Base-by-base conservation (phyloP, 1,140 invertebrate species). In the Andricus grossulariae region DNA sequence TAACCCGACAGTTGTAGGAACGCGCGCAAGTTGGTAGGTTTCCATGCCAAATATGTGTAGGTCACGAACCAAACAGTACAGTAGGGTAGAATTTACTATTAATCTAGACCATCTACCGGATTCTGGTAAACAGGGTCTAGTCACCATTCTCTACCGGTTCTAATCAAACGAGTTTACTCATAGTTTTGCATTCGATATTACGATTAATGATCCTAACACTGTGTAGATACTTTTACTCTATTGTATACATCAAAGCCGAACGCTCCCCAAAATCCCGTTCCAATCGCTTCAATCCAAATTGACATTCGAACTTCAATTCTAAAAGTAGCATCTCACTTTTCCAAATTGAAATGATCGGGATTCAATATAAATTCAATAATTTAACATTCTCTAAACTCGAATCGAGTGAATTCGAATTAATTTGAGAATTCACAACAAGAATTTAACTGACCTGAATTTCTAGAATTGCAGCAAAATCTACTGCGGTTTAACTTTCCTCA, bases 1-100 rank as follows among this genome's bases (percentile, higher is more conserved):
- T n/a, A 39, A 16, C 39, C 21, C 60, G 60, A 66, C 25, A 45
- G 54, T 66, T 32, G 74, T 51, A 82, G 73, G 82, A 81, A 83
- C 81, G 82, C 84, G 83, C 78, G 82, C 83, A 85, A 87, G 82
- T 84, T 82, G 86, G 83, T 87, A 87, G 86, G 84, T 90, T 89
- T 89, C 85, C 87, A 90, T 90, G 88, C 89, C 89, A 90, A 90
- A 90, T 89, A 89, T 85, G 80, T 86, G 85, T 88, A 86, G 83
- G 80, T 87, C 81, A 81, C 80, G 82, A 89, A 88, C 81, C 82
- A 83, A 86, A 86, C 79, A 81, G 77, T 85, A 76, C 82, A 82
- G 84, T 86, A 87, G 79, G 50, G 80, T 75, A 74, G 70, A 81
- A 73, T 83, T 81, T 83, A 78, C 50, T 74, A 81, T 54, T 70